Evolutionary conservation across 2,888 invertebrate genomes (phyloP), one percentile per base, ranked within the genome.

Genomic region (Oligia strigilis): DNA sequence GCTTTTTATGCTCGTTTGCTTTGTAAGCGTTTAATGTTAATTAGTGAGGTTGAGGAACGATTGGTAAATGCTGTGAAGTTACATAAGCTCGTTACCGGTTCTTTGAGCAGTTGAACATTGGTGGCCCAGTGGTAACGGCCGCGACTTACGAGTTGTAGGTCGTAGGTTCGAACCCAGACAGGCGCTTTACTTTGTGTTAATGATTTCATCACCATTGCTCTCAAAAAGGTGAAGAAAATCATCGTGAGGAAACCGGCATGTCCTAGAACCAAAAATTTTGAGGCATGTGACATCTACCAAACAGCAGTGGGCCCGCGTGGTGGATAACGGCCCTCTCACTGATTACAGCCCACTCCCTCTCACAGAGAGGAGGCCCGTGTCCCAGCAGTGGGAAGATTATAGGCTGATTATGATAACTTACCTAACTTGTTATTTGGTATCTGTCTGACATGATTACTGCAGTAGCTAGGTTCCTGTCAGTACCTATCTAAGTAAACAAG

Each of bases 1-100:
- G 79, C 75, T 29, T 29, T 76, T 81, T 78, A 81, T 77, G 79
- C 76, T 72, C 55, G 52, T 77, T 69, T 79, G 77, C 65, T 76
- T 77, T 78, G 23, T 43, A 82, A 71, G 52, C 67, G 70, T 77
- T 76, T 72, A 52, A 75, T 81, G 66, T 78, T 66, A 80, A 80
- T 86, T 76, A 72, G 60, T 29, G 36, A n/a, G 69, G 17, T 40
- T 29, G 36, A 36, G 69, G n/a, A 19, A n/a, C 4, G 14, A 65
- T 72, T 40, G 52, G 36, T 66, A 60, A 73, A 83, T 49, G 23
- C 19, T 19, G 60, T 77, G n/a, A 52, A 46, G 14, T 55, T 49
- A 23, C 0, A 23, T 19, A 67, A 64, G 29, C 46, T 83, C 58
- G 4, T 62, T 67, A 29, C 0, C 8, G 40, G 36, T 29, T 67